Conservation (phyloP, 1,140 invertebrate genomes). For the Lepidurus apus region DNA sequence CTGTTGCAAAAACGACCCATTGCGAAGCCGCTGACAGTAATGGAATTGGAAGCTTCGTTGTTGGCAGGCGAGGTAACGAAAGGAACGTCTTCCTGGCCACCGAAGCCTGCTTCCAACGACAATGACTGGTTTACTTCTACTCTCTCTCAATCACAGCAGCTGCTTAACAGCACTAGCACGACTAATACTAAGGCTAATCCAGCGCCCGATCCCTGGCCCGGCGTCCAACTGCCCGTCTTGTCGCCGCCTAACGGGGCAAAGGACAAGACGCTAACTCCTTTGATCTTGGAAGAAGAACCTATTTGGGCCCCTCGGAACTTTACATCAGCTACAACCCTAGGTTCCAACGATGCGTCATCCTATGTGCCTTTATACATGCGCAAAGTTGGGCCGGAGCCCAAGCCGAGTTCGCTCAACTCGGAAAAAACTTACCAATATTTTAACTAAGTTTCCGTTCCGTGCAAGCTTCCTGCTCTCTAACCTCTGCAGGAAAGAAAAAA, state of each 20-base stretch:
- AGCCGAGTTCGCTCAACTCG: background rate
- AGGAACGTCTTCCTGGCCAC: slow-evolving; percentile 17
- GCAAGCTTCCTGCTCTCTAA: background rate
- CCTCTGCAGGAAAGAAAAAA: no score
- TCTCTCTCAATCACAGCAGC: background rate
- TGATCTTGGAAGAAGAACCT: slow-evolving; percentile 18
- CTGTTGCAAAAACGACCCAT: slow-evolving; percentile 21
- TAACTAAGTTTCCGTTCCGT: background rate
- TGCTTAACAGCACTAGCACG: background rate
- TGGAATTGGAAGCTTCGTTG: slow-evolving; percentile 34
- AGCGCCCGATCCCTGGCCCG: background rate
- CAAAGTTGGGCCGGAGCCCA: background rate
- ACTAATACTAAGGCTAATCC: background rate
- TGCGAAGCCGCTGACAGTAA: slow-evolving; percentile 33
- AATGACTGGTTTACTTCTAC: background rate
- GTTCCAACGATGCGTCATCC: background rate
- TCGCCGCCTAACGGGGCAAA: background rate
- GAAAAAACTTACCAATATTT: background rate
- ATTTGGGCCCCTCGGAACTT: background rate
- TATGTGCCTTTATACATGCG: slow-evolving; percentile 19
- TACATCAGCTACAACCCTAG: background rate
- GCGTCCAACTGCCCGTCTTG: background rate
- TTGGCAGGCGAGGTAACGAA: slow-evolving; percentile 22
- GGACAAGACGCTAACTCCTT: background rate
- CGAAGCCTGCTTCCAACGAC: slow-evolving; percentile 2